Evolutionary conservation across 2,888 invertebrate species (phyloP).

Genomic region (Hirtodrosophila trivittata): DNA sequence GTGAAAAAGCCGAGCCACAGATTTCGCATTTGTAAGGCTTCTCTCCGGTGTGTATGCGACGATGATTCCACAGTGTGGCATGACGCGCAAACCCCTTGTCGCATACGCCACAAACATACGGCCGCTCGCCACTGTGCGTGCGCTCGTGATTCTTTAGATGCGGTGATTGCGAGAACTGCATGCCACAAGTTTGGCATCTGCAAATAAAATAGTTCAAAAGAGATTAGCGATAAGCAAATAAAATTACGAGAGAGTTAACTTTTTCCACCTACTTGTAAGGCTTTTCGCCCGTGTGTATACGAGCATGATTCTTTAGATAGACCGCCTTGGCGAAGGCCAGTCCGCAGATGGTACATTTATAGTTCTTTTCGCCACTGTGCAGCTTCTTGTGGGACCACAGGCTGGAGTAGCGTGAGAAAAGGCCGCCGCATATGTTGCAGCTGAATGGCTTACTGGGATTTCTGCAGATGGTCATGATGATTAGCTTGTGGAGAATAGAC

Average conservation of each 20-base stretch:
- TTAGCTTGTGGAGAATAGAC: not conserved
- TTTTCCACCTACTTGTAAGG: slow-evolving; percentile 88
- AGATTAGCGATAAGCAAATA: not conserved
- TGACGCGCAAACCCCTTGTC: slow-evolving; percentile 95
- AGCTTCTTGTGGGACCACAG: slow-evolving; percentile 95
- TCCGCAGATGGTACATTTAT: slow-evolving; percentile 94
- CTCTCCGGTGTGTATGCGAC: slow-evolving; percentile 92
- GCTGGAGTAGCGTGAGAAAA: slow-evolving; percentile 93
- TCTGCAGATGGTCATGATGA: slow-evolving; percentile 63
- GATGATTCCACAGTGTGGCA: slow-evolving; percentile 94
- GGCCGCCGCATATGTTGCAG: slow-evolving; percentile 93
- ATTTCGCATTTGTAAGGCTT: slow-evolving; percentile 89
- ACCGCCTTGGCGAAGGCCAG: slow-evolving; percentile 95
- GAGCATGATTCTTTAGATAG: slow-evolving; percentile 94
- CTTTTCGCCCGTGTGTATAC: slow-evolving; percentile 93
- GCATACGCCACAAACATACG: slow-evolving; percentile 94
- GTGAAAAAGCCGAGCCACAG: slow-evolving; percentile 95
- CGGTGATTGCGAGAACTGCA: slow-evolving; percentile 95
- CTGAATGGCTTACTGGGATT: slow-evolving; percentile 92
- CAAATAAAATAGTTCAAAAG: slow-evolving; percentile 44
- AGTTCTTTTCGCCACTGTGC: slow-evolving; percentile 92
- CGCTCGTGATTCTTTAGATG: slow-evolving; percentile 95
- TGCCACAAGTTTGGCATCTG: slow-evolving; percentile 93
- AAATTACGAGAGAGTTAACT: not conserved
- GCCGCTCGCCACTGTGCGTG: slow-evolving; percentile 94